These are phyloP conservation scores for Oryzias dopingdopingensis DNA, from an alignment of 2,797 vertebrate species.

Conservation along the genomic window DNA sequence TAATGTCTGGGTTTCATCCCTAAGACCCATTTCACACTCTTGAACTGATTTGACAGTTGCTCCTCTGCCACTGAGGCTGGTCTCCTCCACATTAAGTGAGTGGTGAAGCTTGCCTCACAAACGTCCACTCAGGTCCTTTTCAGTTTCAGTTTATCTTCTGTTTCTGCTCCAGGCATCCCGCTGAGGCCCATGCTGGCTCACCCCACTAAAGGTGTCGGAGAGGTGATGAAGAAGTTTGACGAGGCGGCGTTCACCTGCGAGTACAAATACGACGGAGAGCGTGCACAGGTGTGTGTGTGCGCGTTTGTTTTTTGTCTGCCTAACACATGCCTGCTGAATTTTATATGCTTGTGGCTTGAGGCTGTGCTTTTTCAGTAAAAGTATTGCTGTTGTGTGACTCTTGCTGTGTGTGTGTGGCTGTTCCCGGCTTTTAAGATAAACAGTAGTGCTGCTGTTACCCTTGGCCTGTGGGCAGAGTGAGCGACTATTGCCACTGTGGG, in stretches of 20 bases:
- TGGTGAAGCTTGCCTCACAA: too few relatives aligned
- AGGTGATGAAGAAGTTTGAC: constrained; percentile 90
- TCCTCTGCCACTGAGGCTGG: constrained; percentile 4
- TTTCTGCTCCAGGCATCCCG: constrained; percentile 75
- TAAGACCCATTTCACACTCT: constrained; percentile 8
- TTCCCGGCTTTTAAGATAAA: constrained; percentile 54
- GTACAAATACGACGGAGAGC: constrained; percentile 92
- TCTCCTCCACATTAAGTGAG: background rate
- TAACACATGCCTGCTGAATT: constrained; percentile 51
- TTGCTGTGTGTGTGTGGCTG: constrained; percentile 1
- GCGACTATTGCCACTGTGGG: constrained; percentile 38
- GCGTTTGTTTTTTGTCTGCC: constrained; percentile 27
- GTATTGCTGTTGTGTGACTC: constrained; percentile 32
- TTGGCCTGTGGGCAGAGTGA: constrained; percentile 51
- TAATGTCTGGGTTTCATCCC: constrained; percentile 41
- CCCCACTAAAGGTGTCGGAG: constrained; percentile 85
- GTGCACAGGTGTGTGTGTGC: constrained; percentile 82
- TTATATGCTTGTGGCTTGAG: constrained; percentile 43
- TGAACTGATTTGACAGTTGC: constrained; percentile 1
- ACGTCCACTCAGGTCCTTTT: background rate
- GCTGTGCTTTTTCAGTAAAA: constrained; percentile 45
- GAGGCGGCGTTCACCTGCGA: constrained; percentile 90
- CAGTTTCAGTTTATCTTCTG: background rate
- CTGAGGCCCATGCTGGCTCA: constrained; percentile 92
- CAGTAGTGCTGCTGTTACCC: constrained; percentile 38